phyloP scores from a whole-genome alignment of 2,888 invertebrate species.

The Adineta ricciae region DNA sequence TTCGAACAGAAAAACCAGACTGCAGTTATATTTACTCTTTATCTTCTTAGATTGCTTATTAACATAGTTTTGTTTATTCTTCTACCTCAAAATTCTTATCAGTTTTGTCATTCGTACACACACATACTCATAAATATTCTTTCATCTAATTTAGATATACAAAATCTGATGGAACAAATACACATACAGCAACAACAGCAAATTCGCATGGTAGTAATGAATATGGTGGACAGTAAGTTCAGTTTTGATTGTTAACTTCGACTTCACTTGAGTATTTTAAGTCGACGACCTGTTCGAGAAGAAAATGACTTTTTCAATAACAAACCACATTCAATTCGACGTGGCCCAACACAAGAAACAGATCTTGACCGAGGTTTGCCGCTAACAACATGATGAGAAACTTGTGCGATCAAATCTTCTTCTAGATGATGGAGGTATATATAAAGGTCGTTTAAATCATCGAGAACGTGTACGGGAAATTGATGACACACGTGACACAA shows the following conservation, averaged over 20 bases:
- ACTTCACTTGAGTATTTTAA: neutral
- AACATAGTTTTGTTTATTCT: neutral
- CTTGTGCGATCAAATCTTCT: neutral
- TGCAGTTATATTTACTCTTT: neutral
- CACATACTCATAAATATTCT: neutral
- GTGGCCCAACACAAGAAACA: neutral
- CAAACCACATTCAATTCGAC: neutral
- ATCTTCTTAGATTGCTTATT: neutral
- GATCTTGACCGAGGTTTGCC: neutral
- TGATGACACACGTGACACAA: constrained; percentile 8
- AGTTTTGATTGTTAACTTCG: neutral
- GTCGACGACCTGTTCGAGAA: constrained; percentile 16
- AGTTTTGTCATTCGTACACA: neutral
- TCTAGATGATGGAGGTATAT: constrained; percentile 13
- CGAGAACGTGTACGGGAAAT: neutral
- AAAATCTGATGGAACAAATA: neutral
- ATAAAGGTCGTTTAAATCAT: neutral
- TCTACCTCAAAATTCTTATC: too few species aligned
- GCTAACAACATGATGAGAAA: neutral
- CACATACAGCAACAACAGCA: constrained; percentile 7
- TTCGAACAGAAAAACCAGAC: too few species aligned
- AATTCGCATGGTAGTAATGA: neutral
- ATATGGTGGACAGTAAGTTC: neutral
- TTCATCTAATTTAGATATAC: neutral
- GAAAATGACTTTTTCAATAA: constrained; percentile 19